phyloP scores from a whole-genome alignment of 2,797 vertebrate species.

The Gouania willdenowi region DNA sequence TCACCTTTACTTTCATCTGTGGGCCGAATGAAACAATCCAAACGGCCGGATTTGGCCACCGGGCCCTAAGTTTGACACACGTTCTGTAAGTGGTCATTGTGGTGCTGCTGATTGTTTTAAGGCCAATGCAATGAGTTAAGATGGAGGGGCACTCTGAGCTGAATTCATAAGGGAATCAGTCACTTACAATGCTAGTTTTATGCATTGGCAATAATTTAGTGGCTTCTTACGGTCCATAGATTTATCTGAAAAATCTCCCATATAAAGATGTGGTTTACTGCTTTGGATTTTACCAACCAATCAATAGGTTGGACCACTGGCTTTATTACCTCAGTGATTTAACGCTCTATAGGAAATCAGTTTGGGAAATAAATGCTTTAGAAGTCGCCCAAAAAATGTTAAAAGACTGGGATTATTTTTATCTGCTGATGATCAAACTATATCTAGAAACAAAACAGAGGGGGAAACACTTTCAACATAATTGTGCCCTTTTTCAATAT shows the following conservation, averaged over 20 bases:
- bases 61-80: too few species aligned
- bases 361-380: not conserved
- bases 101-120: too few species aligned
- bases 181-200: conserved; percentile 2
- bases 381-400: too few species aligned
- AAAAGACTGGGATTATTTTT: too few species aligned
- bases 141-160: not conserved
- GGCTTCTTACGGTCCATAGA: not conserved
- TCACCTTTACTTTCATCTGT: too few species aligned
- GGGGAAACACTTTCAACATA: too few species aligned
- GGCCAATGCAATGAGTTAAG: not conserved
- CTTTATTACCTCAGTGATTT: conserved; percentile 5
- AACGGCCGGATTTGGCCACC: too few species aligned
- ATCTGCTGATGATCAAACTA: too few species aligned
- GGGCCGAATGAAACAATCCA: too few species aligned
- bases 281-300: not conserved
- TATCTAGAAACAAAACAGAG: too few species aligned
- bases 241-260: conserved; percentile 1
- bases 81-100: too few species aligned
- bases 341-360: not conserved
- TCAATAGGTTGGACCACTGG: not conserved
- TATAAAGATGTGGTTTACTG: conserved; percentile 1
- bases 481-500: too few species aligned
- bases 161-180: conserved; percentile 3
- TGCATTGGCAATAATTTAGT: not conserved